Base-by-base conservation (phyloP, 2,888 invertebrate genomes). In the Aleiodes leptofemur region DNA sequence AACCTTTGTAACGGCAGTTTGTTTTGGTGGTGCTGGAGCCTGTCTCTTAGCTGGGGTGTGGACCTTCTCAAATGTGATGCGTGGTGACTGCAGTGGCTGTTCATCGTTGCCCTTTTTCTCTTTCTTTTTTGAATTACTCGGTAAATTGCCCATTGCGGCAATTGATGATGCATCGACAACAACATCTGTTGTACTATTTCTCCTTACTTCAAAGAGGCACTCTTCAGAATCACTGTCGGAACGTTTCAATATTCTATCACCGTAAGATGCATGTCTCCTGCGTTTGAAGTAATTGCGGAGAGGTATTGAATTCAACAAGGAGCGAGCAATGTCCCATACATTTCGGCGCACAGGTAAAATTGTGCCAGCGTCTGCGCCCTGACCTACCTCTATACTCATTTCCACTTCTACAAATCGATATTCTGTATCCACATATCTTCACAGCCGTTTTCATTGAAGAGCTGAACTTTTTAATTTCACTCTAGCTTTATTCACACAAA, bases 121-220 rank as follows among this genome's bases (percentile, higher is more conserved):
- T 72, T 83, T 87, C 76, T 83, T 86, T 73, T 86, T 87, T 1
- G 82, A 84, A 55, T 88, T 89, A 77, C 87, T 87, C 78, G 90
- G 90, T 59, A 89, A 81, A 78, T 90, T 90, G 38, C 90, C 90
- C 90, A 90, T 90, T n/a, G 48, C 64, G 48, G 43, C 56, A 55
- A 29, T 6, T 14, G 50, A 76, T 57, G 69, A 29, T 38, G 5
- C 79, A 76, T 78, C 78, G 68, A 77, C 75, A 55, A 43, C 43
- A 64, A 43, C 43, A 64, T 64, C 64, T 43, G 64, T 48, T 64
- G 8, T 23, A 64, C 64, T 23, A 43, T 16, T 23, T 43, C 64
- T 14, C 14, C 23, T 8, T 11, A 64, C 48, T 48, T 64, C 11
- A 48, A 64, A 64, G 9, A 43, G 7, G 48, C 64, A 64, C 64